These are phyloP conservation scores for Zaprionus gabonicus DNA, from an alignment of 1,140 invertebrate species.

Conservation along the genomic window DNA sequence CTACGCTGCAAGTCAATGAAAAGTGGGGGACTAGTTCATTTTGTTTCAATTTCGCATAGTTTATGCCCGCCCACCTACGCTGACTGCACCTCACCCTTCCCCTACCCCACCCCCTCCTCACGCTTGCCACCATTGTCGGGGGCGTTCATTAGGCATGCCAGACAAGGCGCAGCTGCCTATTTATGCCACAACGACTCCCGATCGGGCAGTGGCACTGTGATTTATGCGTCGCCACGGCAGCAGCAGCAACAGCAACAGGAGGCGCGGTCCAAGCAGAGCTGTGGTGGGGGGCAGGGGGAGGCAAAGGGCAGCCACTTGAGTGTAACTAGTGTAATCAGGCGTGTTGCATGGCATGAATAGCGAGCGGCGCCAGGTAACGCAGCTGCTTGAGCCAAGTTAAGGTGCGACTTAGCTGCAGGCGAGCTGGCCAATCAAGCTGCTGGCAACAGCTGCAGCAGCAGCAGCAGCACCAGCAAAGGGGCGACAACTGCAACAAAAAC, in stretches of 20 bases:
- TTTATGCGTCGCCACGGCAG: slow-evolving; percentile 66
- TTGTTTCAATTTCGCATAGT: slow-evolving; percentile 13
- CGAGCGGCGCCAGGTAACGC: no score
- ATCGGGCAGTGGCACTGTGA: slow-evolving; percentile 44
- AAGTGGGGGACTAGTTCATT: slow-evolving; percentile 13
- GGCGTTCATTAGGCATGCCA: background rate
- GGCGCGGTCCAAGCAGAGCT: background rate
- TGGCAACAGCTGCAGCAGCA: background rate
- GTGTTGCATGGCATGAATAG: slow-evolving; percentile 39
- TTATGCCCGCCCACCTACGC: background rate
- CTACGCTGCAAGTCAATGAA: slow-evolving; percentile 46
- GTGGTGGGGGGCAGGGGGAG: background rate
- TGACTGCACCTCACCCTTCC: background rate
- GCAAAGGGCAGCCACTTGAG: slow-evolving; percentile 33
- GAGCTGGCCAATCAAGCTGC: slow-evolving; percentile 5
- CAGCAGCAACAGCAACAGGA: slow-evolving; percentile 4
- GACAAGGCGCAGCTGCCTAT: background rate
- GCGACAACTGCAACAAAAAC: slow-evolving; percentile 20
- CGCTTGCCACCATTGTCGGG: background rate
- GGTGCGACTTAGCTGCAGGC: slow-evolving; percentile 13
- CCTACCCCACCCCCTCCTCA: background rate
- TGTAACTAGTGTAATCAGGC: slow-evolving; percentile 50
- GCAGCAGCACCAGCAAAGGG: background rate
- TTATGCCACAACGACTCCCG: slow-evolving; percentile 26
- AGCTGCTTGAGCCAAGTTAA: background rate